Percentiles rank a stretch among this genome's conserved stretches.
Evolutionary conservation across 2,888 invertebrate species (phyloP).

Genomic region (Theretra japonica): DNA sequence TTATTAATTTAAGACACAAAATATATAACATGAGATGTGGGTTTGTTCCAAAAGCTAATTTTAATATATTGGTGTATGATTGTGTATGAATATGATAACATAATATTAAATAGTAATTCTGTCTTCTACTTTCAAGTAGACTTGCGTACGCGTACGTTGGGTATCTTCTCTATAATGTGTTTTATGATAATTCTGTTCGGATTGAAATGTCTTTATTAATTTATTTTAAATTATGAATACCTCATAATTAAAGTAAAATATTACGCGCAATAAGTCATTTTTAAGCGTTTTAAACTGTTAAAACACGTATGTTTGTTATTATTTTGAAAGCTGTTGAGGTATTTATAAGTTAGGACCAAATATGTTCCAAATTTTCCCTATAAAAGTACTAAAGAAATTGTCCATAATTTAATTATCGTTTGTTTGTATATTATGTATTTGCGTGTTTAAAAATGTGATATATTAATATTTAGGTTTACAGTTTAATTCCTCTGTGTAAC

Average conservation of each 20-base stretch:
- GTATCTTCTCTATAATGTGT: neutral
- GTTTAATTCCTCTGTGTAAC: constrained; percentile 11
- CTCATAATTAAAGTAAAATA: neutral
- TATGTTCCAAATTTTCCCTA: constrained; percentile 14
- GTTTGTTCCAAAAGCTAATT: too few species aligned
- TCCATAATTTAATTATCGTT: constrained; percentile 14
- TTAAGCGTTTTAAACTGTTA: neutral
- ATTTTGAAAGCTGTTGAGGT: constrained; percentile 4
- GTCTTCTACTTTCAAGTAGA: neutral
- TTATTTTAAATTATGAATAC: constrained; percentile 1
- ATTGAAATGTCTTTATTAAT: constrained; percentile 1
- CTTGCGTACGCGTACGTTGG: constrained; percentile 8
- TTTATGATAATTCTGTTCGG: constrained; percentile 1
- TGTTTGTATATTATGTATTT: constrained; percentile 27
- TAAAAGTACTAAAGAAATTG: constrained; percentile 13
- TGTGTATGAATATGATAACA: neutral
- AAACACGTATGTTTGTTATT: neutral
- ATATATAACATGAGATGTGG: too few species aligned
- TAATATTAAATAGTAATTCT: neutral
- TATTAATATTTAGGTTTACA: constrained; percentile 21
- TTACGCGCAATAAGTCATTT: neutral
- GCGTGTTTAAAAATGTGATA: constrained; percentile 24
- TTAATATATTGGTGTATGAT: too few species aligned
- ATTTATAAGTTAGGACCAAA: constrained; percentile 20
- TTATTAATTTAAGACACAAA: too few species aligned